phyloP scores from a whole-genome alignment of 2,888 invertebrate genomes.

The Lithophane ornitopus region DNA sequence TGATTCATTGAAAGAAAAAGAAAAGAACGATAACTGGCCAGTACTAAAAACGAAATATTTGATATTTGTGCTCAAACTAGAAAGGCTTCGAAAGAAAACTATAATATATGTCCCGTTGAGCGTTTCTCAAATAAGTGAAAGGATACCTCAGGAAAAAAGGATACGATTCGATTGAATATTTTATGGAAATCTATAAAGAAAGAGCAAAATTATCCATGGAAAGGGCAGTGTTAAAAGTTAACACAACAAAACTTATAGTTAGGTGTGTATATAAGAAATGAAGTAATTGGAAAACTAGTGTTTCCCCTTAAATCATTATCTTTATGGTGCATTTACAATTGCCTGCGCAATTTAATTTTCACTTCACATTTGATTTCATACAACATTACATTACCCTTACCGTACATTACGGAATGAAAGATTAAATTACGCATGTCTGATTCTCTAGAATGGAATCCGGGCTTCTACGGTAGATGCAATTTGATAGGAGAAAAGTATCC shows the following conservation, averaged over 20 bases:
- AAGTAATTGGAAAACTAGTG: neutral
- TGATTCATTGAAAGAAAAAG: neutral
- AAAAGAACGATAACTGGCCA: neutral
- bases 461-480: conserved; percentile 63
- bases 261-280: neutral
- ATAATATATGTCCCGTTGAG: neutral
- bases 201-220: too few relatives aligned
- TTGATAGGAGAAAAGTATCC: conserved; percentile 69
- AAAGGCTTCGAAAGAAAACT: neutral
- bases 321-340: conserved; percentile 25
- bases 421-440: conserved; percentile 70
- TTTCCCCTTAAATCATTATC: neutral
- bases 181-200: neutral
- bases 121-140: neutral
- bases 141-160: neutral
- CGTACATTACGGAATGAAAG: conserved; percentile 55
- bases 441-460: conserved; percentile 64
- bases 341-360: conserved; percentile 51
- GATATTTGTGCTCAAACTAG: neutral
- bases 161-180: neutral
- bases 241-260: neutral
- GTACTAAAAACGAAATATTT: neutral
- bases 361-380: conserved; percentile 58
- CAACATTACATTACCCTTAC: conserved; percentile 64
- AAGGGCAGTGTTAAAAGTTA: conserved; percentile 2